These are phyloP conservation scores for Metellina segmentata DNA, from an alignment of 2,888 invertebrate species.

Conservation along the genomic window DNA sequence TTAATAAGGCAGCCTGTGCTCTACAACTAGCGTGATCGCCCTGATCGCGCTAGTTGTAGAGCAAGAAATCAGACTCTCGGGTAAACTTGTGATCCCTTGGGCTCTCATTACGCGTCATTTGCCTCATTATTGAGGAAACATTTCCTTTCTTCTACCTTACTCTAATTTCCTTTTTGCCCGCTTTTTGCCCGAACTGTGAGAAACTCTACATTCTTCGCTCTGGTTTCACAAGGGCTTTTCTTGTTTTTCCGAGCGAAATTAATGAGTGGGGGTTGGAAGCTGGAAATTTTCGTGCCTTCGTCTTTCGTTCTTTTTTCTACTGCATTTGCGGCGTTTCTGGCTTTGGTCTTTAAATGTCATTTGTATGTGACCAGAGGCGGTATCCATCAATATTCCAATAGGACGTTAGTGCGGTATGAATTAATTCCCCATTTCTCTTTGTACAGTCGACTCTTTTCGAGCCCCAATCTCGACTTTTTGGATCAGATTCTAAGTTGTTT, in stretches of 20 bases:
- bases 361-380: not conserved
- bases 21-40: slow-evolving; percentile 2
- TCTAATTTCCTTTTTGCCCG: not conserved
- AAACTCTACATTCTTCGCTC: not conserved
- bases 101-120: slow-evolving; percentile 54
- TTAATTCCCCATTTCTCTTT: not conserved
- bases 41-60: slow-evolving; percentile 13
- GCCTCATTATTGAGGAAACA: slow-evolving; percentile 42
- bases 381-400: not conserved
- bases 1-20: slow-evolving; percentile 31
- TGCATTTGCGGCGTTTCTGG: not conserved
- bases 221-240: not conserved
- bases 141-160: slow-evolving; percentile 5
- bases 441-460: not conserved
- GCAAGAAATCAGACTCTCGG: slow-evolving; percentile 23
- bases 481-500: too few species aligned
- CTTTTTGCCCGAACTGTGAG: not conserved
- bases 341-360: not conserved
- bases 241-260: not conserved
- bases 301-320: not conserved
- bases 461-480: too few species aligned
- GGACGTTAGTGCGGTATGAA: not conserved
- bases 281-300: too few species aligned
- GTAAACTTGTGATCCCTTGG: slow-evolving; percentile 14
- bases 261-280: not conserved